Evolutionary conservation across 1,140 invertebrate genomes (phyloP).

Genomic region (Nixonia krombeini): DNA sequence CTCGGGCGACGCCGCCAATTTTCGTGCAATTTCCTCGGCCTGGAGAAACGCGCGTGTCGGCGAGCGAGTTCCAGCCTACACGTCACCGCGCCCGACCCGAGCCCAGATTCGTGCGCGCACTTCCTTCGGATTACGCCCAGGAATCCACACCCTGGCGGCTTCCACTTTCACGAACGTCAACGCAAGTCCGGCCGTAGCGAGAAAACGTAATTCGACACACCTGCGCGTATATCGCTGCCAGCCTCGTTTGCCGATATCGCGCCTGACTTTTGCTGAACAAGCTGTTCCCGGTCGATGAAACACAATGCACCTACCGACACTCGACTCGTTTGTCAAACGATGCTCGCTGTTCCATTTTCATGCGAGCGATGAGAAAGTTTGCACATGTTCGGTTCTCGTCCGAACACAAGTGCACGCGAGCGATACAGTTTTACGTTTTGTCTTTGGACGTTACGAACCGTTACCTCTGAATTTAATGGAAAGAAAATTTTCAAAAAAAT

Average conservation of each 20-base stretch:
- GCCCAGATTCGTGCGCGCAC: conserved; percentile 25
- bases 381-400: no score
- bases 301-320: not conserved
- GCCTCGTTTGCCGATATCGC: conserved; percentile 16
- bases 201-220: conserved; percentile 44
- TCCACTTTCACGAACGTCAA: conserved; percentile 42
- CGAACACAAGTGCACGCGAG: no score
- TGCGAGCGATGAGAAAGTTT: no score
- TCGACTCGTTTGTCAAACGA: not conserved
- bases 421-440: no score
- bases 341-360: no score
- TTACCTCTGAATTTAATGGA: no score
- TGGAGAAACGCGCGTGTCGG: no score
- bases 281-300: not conserved
- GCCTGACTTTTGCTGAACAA: conserved; percentile 18
- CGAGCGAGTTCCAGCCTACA: conserved; percentile 24
- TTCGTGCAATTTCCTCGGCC: no score
- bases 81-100: conserved; percentile 12
- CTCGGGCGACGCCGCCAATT: no score
- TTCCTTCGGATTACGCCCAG: conserved; percentile 39
- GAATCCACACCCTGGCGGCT: conserved; percentile 38
- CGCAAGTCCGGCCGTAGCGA: conserved; percentile 23
- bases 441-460: no score
- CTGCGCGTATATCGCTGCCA: conserved; percentile 26
- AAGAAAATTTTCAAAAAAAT: no score